Percentiles rank a stretch among this genome's conserved stretches.
Conservation (phyloP, 1,140 invertebrate genomes). For the Heterodera schachtii region DNA sequence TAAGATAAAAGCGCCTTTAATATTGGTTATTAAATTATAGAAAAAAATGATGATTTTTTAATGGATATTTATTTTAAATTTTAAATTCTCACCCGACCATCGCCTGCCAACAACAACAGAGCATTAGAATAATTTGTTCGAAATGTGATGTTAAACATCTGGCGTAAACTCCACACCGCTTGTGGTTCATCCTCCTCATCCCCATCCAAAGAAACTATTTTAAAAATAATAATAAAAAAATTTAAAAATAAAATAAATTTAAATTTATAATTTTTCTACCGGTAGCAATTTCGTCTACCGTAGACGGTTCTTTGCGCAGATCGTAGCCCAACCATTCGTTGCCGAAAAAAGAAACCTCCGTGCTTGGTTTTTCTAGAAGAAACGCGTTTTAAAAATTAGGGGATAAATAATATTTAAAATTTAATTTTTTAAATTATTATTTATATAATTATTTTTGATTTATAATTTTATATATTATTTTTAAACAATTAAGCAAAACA, state of each 20-base stretch:
- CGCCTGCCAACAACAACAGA: slow-evolving; percentile 13
- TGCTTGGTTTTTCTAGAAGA: slow-evolving; percentile 80
- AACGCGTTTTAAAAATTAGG: no score
- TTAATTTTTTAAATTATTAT: slow-evolving; percentile 22
- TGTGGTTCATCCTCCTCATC: background rate
- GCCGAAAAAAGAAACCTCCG: slow-evolving; percentile 88
- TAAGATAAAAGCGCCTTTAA: no score
- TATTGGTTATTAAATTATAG: background rate
- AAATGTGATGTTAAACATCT: slow-evolving; percentile 19
- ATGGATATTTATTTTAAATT: no score
- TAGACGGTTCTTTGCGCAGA: slow-evolving; percentile 65
- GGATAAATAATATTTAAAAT: background rate
- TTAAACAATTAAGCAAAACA: slow-evolving; percentile 27
- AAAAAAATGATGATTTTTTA: no score
- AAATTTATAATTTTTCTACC: background rate
- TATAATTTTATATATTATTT: background rate
- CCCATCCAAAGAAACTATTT: background rate
- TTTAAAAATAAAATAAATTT: background rate
- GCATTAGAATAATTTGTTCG: slow-evolving; percentile 18
- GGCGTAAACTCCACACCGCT: slow-evolving; percentile 18
- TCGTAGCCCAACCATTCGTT: slow-evolving; percentile 89
- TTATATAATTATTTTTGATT: slow-evolving; percentile 24
- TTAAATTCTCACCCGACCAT: background rate
- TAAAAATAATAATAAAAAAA: no score
- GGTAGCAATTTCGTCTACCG: background rate